These are phyloP conservation scores for Spheniscus mendiculus DNA, from an alignment of 2,113 vertebrate species.

Conservation along the genomic window DNA sequence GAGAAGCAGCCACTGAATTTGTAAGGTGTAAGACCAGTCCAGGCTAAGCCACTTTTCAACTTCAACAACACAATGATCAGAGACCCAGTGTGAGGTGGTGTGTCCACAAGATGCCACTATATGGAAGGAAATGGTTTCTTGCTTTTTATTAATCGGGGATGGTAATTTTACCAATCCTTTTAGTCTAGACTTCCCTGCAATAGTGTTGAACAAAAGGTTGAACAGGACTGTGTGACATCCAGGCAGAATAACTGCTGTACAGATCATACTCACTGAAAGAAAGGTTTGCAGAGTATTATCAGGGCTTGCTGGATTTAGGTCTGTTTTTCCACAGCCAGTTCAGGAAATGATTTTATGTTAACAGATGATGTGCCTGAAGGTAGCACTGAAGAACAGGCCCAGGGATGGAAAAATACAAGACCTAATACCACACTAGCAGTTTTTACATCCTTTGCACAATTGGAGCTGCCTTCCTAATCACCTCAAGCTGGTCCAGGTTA, in stretches of 20 bases:
- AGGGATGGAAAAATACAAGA: slow-evolving; percentile 25
- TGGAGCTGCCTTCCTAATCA: slow-evolving; percentile 24
- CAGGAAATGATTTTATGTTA: neutral
- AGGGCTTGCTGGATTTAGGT: neutral
- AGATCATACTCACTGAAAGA: neutral
- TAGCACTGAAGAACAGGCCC: neutral
- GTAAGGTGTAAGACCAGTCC: no score
- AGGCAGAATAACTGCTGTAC: neutral
- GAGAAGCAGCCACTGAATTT: neutral
- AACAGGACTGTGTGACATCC: neutral
- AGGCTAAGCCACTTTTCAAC: neutral
- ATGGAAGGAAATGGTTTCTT: neutral
- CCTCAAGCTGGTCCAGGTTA: slow-evolving; percentile 16
- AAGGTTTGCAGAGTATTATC: neutral
- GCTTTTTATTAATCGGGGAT: neutral
- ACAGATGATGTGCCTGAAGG: slow-evolving; percentile 22
- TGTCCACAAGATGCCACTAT: no score
- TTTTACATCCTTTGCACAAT: neutral
- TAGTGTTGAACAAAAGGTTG: neutral
- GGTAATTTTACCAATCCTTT: neutral
- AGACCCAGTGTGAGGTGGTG: neutral
- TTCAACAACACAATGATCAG: neutral
- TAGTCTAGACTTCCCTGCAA: neutral
- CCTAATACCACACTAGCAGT: neutral
- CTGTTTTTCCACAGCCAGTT: neutral